Base-by-base conservation (phyloP, 2,888 invertebrate genomes). In the Amphipyra berbera region DNA sequence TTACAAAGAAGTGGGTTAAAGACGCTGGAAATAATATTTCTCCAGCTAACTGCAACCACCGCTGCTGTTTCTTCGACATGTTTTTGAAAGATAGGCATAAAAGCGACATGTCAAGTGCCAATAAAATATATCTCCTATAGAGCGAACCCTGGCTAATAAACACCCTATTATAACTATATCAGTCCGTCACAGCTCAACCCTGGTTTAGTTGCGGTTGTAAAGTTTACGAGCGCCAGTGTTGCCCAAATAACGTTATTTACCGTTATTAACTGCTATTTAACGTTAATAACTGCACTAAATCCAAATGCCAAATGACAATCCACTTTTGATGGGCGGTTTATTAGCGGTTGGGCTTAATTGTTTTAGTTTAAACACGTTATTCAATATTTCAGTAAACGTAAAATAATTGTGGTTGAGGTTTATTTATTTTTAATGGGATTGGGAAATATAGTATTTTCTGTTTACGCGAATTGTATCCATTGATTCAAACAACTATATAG, bases 91-190 rank as follows among this genome's bases (percentile, higher is more conserved):
- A 30, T 13, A 50, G 14, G 1, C 37, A 42, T 41, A 41, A 53
- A 41, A 8, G 50, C 21, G 42, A 44, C 61, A 33, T 55, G 52
- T 61, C 47, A 61, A 63, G 40, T 47, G 13, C 41, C 47, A 45
- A 10, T 64, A 42, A 71, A 55, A 44, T 54, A 53, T 35, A 57
- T 49, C 45, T 46, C 46, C 47, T 6, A 56, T 42, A 52, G 30
- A 45, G 27, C 1, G 40, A 30, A 40, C 45, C 54, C 46, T 35
- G 57, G 38, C 50, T 45, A 76, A 71, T 71, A 76, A 73, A 76
- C 73, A 72, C 44, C 53, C 66, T 21, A 76, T 72, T 65, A 72
- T 61, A 76, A 47, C 60, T 72, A 56, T 76, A 73, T 73, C 74
- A 62, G 73, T 58, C n/a, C 45, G 14, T 57, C 58, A 15, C 52